phyloP scores from a whole-genome alignment of 2,113 vertebrate species.

The Odocoileus hemionus region DNA sequence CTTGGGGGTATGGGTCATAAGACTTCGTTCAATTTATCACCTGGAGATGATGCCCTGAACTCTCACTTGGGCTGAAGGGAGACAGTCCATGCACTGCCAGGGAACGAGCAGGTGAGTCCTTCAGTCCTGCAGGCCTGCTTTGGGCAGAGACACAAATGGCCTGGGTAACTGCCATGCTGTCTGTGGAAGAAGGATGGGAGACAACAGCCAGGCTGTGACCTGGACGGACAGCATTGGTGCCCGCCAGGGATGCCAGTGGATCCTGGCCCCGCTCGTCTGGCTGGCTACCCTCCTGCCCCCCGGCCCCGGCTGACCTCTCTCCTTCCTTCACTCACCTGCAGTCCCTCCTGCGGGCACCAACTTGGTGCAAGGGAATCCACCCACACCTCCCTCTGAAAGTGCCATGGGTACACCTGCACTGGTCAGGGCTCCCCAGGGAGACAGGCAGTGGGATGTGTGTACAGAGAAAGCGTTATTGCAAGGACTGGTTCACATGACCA shows the following conservation, averaged over 20 bases:
- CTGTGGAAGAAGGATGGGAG: neutral
- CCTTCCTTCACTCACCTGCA: neutral
- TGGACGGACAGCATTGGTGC: neutral
- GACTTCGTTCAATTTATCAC: fast-evolving
- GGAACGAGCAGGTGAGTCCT: fast-evolving
- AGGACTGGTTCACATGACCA: neutral
- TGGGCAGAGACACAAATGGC: neutral
- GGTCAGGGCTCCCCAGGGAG: neutral
- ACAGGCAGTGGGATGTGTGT: too few relatives aligned
- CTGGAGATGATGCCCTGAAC: neutral
- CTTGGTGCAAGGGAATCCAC: neutral
- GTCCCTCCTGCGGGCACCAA: neutral
- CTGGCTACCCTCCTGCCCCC: fast-evolving
- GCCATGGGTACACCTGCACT: neutral
- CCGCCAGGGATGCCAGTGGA: fast-evolving
- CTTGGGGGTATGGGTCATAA: neutral
- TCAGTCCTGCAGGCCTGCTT: neutral
- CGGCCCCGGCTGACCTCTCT: fast-evolving
- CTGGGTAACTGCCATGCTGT: fast-evolving
- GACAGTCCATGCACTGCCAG: fast-evolving
- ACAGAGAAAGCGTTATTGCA: too few relatives aligned
- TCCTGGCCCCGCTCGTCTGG: fast-evolving
- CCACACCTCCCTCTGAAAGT: neutral
- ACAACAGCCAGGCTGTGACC: neutral
- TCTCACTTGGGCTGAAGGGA: too few relatives aligned